phyloP scores from a whole-genome alignment of 2,113 vertebrate species.

The Pyxicephalus adspersus region DNA sequence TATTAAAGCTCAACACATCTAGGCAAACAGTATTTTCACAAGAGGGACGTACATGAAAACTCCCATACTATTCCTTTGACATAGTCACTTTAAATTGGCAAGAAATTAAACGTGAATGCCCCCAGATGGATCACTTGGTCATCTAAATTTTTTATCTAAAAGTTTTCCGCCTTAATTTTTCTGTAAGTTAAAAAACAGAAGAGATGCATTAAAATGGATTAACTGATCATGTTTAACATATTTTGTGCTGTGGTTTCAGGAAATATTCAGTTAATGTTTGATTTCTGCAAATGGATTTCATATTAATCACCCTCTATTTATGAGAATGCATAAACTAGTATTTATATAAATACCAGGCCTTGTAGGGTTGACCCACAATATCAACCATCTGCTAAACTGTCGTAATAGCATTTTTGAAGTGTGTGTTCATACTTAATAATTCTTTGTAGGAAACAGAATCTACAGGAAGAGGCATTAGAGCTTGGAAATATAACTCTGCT shows the following conservation, averaged over 20 bases:
- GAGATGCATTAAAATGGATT: conserved; percentile 72
- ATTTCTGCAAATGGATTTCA: conserved; percentile 79
- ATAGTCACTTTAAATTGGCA: too few relatives aligned
- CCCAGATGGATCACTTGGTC: too few relatives aligned
- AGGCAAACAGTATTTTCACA: too few relatives aligned
- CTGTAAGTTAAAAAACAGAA: conserved; percentile 64
- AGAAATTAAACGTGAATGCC: too few relatives aligned
- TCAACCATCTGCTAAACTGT: conserved; percentile 72
- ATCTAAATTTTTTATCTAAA: too few relatives aligned
- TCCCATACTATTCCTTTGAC: too few relatives aligned
- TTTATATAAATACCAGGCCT: conserved; percentile 81
- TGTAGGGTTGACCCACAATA: conserved; percentile 66
- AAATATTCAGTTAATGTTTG: conserved; percentile 75
- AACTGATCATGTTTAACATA: conserved; percentile 74
- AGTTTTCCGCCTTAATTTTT: neutral
- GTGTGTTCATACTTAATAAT: conserved; percentile 66
- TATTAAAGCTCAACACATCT: too few relatives aligned
- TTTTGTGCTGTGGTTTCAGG: conserved; percentile 73
- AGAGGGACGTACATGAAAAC: too few relatives aligned
- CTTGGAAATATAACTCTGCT: conserved; percentile 65
- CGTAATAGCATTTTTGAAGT: conserved; percentile 74
- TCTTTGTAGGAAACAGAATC: conserved; percentile 64
- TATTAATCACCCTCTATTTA: conserved; percentile 84
- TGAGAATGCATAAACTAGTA: conserved; percentile 82
- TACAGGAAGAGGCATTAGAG: conserved; percentile 64